phyloP scores from a whole-genome alignment of 1,140 invertebrate species.

The Gryon sp. region DNA sequence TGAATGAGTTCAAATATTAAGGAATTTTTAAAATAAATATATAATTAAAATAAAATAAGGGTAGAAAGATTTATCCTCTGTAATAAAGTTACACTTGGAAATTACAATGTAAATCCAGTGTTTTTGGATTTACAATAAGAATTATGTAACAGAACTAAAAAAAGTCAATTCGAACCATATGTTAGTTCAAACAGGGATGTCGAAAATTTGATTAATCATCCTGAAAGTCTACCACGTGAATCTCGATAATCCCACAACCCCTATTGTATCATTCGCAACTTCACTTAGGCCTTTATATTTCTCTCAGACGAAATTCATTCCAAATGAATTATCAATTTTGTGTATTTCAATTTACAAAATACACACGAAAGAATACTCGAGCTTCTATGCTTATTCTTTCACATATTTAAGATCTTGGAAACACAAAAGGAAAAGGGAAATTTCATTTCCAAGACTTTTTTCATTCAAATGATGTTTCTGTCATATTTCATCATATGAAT shows the following conservation, averaged over 20 bases:
- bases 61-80: too few relatives aligned
- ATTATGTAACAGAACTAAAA: slow-evolving; percentile 2
- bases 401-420: background rate
- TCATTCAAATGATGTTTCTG: slow-evolving; percentile 36
- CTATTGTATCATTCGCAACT: slow-evolving; percentile 51
- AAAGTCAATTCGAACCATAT: slow-evolving; percentile 40
- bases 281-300: slow-evolving; percentile 19
- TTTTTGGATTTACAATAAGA: too few relatives aligned
- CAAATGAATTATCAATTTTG: slow-evolving; percentile 38
- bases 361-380: too few relatives aligned
- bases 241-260: slow-evolving; percentile 42
- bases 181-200: slow-evolving; percentile 26
- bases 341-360: slow-evolving; percentile 33
- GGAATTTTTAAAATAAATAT: too few relatives aligned
- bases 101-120: too few relatives aligned
- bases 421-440: slow-evolving; percentile 24
- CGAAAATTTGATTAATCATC: slow-evolving; percentile 63
- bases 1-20: too few relatives aligned
- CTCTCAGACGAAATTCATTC: slow-evolving; percentile 21
- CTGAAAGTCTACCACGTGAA: slow-evolving; percentile 27
- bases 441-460: slow-evolving; percentile 17
- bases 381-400: slow-evolving; percentile 4
- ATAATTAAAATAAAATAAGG: too few relatives aligned
- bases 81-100: too few relatives aligned
- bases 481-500: slow-evolving; percentile 51